These are phyloP conservation scores for Pachydiplax longipennis DNA, from an alignment of 2,888 invertebrate genomes.

Conservation along the genomic window DNA sequence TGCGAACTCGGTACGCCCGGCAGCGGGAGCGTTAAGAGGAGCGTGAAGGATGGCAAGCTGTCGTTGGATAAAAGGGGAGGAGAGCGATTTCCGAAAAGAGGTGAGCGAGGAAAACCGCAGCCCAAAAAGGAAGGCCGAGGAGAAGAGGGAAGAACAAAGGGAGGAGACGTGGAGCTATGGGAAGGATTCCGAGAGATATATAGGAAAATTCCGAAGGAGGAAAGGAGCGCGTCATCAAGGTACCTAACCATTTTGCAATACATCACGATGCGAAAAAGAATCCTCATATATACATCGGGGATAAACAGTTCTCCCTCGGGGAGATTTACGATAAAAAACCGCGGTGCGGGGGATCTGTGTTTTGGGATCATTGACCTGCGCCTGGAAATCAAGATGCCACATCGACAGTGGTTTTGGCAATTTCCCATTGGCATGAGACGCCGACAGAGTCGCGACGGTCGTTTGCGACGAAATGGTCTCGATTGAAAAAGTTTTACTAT, in stretches of 20 bases:
- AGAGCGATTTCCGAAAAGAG: neutral
- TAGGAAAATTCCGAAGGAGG: neutral
- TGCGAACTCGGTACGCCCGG: conserved; percentile 9
- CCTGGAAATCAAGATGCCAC: too few relatives aligned
- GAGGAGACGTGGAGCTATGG: neutral
- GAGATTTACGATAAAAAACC: too few relatives aligned
- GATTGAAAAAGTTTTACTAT: too few relatives aligned
- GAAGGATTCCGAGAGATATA: neutral
- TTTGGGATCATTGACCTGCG: too few relatives aligned
- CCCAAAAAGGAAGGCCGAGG: neutral
- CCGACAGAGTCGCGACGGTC: too few relatives aligned
- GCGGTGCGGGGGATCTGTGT: too few relatives aligned
- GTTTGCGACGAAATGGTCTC: too few relatives aligned
- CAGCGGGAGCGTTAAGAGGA: neutral
- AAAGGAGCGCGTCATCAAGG: neutral
- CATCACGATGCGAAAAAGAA: too few relatives aligned
- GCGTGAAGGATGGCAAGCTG: conserved; percentile 21
- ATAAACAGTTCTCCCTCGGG: too few relatives aligned
- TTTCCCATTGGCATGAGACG: too few relatives aligned
- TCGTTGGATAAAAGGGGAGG: neutral
- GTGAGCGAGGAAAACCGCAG: neutral
- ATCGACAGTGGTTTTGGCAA: too few relatives aligned
- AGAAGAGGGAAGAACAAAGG: neutral
- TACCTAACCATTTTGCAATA: neutral
- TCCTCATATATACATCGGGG: too few relatives aligned